Evolutionary conservation across 1,140 invertebrate genomes (phyloP).

Genomic region (Nasonia giraulti): DNA sequence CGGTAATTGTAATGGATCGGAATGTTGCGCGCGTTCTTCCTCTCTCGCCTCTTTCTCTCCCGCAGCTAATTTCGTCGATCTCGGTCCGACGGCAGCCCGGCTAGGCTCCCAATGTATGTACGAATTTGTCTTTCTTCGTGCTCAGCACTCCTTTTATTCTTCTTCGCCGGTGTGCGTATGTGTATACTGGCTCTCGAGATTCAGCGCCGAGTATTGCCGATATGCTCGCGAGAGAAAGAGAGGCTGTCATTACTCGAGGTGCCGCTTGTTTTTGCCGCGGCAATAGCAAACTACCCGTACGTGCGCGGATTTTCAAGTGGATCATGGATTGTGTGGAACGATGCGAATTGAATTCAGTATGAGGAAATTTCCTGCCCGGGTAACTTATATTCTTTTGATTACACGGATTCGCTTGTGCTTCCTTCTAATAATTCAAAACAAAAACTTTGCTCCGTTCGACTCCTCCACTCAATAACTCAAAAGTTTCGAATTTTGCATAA

Average conservation of each 20-base stretch:
- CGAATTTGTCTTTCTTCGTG: not conserved
- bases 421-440: no score
- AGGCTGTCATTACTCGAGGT: conserved; percentile 33
- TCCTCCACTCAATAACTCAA: no score
- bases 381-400: not conserved
- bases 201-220: not conserved
- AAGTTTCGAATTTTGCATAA: no score
- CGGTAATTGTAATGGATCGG: conserved; percentile 72
- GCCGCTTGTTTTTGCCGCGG: conserved; percentile 16
- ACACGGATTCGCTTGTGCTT: no score
- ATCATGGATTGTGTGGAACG: not conserved
- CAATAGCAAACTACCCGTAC: conserved; percentile 40
- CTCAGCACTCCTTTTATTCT: not conserved
- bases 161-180: not conserved
- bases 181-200: not conserved
- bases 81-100: conserved; percentile 16
- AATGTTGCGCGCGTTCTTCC: conserved; percentile 65
- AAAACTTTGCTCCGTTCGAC: no score
- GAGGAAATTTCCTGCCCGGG: not conserved
- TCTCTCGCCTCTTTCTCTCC: not conserved
- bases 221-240: not conserved
- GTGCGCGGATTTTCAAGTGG: conserved; percentile 15
- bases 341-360: conserved; percentile 14
- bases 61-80: not conserved
- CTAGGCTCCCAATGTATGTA: not conserved